A percentile compares a stretch with the other conserved stretches of the same genome.
Evolutionary conservation across 1,140 invertebrate genomes (phyloP).

Genomic region (Drosophila eugracilis): DNA sequence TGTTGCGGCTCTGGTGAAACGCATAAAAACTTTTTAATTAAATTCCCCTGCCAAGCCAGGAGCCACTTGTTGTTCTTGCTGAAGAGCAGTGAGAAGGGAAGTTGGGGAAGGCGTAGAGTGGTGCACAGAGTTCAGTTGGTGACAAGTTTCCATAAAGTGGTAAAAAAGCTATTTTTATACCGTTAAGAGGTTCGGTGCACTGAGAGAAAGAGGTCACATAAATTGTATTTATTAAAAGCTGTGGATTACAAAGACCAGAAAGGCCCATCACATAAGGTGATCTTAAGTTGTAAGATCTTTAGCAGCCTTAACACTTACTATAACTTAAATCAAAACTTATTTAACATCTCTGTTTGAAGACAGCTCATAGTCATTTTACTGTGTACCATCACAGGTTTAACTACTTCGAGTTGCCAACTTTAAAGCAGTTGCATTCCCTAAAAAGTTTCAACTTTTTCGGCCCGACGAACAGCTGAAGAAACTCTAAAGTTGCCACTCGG

Average conservation of each 20-base stretch:
- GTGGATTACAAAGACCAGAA: not conserved
- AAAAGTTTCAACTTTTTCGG: slow-evolving; percentile 21
- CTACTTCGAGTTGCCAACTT: slow-evolving; percentile 3
- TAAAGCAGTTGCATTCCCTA: slow-evolving; percentile 8
- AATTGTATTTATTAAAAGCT: not conserved
- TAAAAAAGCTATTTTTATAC: slow-evolving; percentile 57
- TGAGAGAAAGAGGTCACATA: not conserved
- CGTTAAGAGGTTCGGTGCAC: slow-evolving; percentile 35
- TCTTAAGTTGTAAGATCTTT: too few species aligned
- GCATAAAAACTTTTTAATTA: slow-evolving; percentile 75
- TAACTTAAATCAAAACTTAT: too few species aligned
- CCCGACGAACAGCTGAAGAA: slow-evolving; percentile 9
- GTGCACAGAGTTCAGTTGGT: slow-evolving; percentile 35
- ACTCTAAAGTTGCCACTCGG: slow-evolving; percentile 11
- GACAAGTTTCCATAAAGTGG: slow-evolving; percentile 65
- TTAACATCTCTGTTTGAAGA: too few species aligned
- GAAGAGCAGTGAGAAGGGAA: too few species aligned
- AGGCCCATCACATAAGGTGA: too few species aligned
- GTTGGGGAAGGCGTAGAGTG: not conserved
- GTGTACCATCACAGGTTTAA: not conserved
- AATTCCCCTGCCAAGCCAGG: slow-evolving; percentile 56
- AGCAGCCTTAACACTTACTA: too few species aligned
- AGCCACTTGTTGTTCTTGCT: slow-evolving; percentile 48
- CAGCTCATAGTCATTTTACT: too few species aligned
- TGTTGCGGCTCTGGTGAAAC: slow-evolving; percentile 46